phyloP scores from a whole-genome alignment of 2,888 invertebrate genomes.

The Ramazzottius varieornatus region DNA sequence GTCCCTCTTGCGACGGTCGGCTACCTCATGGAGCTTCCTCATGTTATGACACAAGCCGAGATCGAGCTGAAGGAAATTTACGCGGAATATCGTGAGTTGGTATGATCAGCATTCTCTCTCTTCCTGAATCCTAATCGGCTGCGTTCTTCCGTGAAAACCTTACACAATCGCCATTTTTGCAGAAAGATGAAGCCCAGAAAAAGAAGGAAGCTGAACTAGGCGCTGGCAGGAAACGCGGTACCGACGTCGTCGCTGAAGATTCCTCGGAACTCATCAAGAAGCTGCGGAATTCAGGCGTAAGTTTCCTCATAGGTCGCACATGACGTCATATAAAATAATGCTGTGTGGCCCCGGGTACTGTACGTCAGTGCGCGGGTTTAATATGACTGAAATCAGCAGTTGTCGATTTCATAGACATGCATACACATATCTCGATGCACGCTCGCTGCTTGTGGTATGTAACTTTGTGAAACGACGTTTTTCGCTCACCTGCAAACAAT shows the following conservation, averaged over 20 bases:
- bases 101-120: not conserved
- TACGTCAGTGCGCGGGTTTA: no score
- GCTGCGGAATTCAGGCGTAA: not conserved
- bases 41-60: not conserved
- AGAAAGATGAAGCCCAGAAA: not conserved
- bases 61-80: not conserved
- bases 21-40: not conserved
- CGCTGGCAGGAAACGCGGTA: not conserved
- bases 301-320: not conserved
- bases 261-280: not conserved
- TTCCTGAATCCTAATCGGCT: not conserved
- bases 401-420: not conserved
- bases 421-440: not conserved
- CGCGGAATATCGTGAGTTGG: not conserved
- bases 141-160: not conserved
- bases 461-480: no score
- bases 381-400: no score
- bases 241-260: not conserved
- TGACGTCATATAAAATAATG: not conserved
- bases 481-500: no score
- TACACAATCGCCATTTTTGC: not conserved
- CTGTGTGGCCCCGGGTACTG: not conserved
- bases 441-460: no score
- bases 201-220: not conserved
- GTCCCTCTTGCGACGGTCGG: no score